Percentiles rank a stretch among this genome's conserved stretches.
These are phyloP conservation scores for Megaceryle maxima DNA, from an alignment of 2,113 vertebrate species.

Conservation along the genomic window DNA sequence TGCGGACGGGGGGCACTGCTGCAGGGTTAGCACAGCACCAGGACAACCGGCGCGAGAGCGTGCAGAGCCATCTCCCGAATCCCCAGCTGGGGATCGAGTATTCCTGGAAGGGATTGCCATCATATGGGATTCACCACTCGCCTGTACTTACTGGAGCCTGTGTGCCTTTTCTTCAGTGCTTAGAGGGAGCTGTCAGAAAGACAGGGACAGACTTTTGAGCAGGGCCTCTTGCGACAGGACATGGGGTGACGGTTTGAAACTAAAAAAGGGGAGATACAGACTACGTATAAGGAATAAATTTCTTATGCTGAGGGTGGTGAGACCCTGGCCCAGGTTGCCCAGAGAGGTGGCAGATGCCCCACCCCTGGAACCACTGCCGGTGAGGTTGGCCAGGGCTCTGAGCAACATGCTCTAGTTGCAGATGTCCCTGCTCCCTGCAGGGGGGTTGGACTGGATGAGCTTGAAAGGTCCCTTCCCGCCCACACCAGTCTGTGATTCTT, in stretches of 20 bases:
- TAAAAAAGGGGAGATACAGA: neutral
- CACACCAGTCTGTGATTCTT: neutral
- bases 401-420: neutral
- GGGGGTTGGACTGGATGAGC: neutral
- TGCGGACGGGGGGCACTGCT: neutral
- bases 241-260: neutral
- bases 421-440: neutral
- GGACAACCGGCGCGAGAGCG: neutral
- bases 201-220: neutral
- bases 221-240: neutral
- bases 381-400: neutral
- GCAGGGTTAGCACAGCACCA: neutral
- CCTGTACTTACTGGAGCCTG: neutral
- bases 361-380: neutral
- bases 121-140: fast-evolving
- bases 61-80: neutral
- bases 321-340: neutral
- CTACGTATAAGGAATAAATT: neutral
- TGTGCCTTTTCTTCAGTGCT: neutral
- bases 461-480: neutral
- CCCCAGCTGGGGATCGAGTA: neutral
- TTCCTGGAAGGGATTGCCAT: neutral
- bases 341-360: neutral
- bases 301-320: neutral
- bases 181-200: neutral